Percentiles rank a stretch among this genome's conserved stretches.
Evolutionary conservation across 2,797 vertebrate genomes (phyloP).

Genomic region (Tragopan temminckii): DNA sequence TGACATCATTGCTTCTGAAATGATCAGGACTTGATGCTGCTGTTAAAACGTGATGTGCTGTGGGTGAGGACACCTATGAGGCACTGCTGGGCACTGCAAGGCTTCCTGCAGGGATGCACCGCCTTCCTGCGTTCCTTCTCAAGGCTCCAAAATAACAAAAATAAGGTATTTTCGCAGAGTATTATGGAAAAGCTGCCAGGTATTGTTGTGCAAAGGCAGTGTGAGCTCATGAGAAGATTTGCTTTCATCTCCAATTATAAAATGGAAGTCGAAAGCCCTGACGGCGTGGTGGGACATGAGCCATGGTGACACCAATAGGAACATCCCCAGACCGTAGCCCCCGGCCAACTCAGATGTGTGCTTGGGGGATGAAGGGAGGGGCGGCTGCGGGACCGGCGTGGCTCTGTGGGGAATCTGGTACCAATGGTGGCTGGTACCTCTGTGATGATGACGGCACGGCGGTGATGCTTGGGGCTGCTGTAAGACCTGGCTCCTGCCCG

Average conservation of each 20-base stretch:
- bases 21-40: conserved; percentile 32
- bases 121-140: not conserved
- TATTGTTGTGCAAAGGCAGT: not conserved
- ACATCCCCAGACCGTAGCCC: not conserved
- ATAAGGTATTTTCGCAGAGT: not conserved
- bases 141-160: conserved; percentile 14
- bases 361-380: not conserved
- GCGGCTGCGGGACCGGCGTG: not conserved
- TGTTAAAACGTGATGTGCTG: conserved; percentile 29
- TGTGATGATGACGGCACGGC: rapidly evolving
- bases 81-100: not conserved
- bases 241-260: not conserved
- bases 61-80: not conserved
- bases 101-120: not conserved
- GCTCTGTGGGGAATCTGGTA: too few species aligned
- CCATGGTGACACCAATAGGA: too few species aligned
- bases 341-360: rapidly evolving
- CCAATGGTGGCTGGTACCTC: too few species aligned
- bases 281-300: rapidly evolving
- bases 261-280: not conserved
- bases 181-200: conserved; percentile 6
- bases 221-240: not conserved
- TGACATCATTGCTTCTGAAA: conserved; percentile 23
- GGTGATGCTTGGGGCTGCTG: rapidly evolving
- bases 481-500: not conserved